Base-by-base conservation (phyloP, 2,888 invertebrate genomes). In the Andrena trimmerana region DNA sequence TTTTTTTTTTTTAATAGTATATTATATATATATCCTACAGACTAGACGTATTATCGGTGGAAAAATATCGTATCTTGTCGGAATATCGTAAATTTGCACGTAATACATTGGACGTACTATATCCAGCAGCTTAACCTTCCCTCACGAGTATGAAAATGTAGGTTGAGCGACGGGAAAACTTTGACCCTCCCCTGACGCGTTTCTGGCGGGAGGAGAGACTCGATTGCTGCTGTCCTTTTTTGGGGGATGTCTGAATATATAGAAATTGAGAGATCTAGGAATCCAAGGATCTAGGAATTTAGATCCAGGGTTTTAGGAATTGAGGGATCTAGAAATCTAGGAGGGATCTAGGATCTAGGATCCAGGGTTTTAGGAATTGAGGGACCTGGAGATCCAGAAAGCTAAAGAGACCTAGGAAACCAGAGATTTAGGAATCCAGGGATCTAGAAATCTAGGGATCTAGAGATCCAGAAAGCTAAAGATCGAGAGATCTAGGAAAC, bases 11-110 rank as follows among this genome's bases (percentile, higher is more conserved):
- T 42, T 13, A 42, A 42, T 42, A 42, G 16, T 42, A 88, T 75
- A 83, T 66, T 86, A 67, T 50, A 65, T 62, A 87, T 75, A 57
- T 57, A 70, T 13, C 81, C 86, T 88, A 86, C 82, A 84, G 74
- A 70, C 88, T 91, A 90, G 78, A 90, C 82, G 88, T 90, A 87
- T 90, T 91, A 89, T 90, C 88, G 90, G 93, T 93, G 93, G 91
- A 93, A 93, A 93, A 93, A 93, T 93, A 93, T 93, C 87, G 88
- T 90, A 91, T 90, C 86, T 92, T 90, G 84, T 91, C 86, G 87
- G 89, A 91, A 91, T 93, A 92, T 91, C 87, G 84, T 92, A 88
- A 90, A 90, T 92, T 91, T 91, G 88, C 88, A 90, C 88, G 84
- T 89, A 71, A 86, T 90, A 86, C 82, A 83, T 82, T 89, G 88